Evolutionary conservation across 2,113 vertebrate genomes (phyloP).

Genomic region (Pagrus major): DNA sequence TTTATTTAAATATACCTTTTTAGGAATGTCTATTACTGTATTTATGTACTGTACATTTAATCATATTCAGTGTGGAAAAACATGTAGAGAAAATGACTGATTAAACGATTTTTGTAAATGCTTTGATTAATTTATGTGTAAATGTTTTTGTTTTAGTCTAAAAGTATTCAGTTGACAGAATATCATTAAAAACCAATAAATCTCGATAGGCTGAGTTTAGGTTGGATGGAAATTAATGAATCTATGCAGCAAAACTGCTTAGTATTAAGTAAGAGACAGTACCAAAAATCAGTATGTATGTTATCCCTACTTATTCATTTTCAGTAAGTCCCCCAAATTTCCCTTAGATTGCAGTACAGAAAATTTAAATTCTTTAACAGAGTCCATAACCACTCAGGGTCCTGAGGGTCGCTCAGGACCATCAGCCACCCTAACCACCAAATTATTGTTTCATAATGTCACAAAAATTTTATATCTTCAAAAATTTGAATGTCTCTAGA

Average conservation of each 20-base stretch:
- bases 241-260: no score
- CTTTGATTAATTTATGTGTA: neutral
- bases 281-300: neutral
- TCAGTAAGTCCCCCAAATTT: neutral
- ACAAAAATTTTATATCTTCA: no score
- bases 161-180: neutral
- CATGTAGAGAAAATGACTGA: neutral
- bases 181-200: neutral
- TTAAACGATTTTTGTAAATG: slow-evolving; percentile 21
- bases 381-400: no score
- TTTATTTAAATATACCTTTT: slow-evolving; percentile 20
- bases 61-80: slow-evolving; percentile 4
- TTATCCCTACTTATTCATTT: neutral
- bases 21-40: neutral
- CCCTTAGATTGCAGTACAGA: no score
- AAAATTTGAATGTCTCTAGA: no score
- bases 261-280: no score
- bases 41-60: slow-evolving; percentile 22
- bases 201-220: no score
- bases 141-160: neutral
- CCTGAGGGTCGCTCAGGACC: no score
- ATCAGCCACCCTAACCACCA: no score
- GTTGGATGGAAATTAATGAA: neutral
- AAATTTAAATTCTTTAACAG: no score
- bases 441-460: no score